Evolutionary conservation across 2,797 vertebrate species (phyloP).

Genomic region (Platyrinchus mystaceus): DNA sequence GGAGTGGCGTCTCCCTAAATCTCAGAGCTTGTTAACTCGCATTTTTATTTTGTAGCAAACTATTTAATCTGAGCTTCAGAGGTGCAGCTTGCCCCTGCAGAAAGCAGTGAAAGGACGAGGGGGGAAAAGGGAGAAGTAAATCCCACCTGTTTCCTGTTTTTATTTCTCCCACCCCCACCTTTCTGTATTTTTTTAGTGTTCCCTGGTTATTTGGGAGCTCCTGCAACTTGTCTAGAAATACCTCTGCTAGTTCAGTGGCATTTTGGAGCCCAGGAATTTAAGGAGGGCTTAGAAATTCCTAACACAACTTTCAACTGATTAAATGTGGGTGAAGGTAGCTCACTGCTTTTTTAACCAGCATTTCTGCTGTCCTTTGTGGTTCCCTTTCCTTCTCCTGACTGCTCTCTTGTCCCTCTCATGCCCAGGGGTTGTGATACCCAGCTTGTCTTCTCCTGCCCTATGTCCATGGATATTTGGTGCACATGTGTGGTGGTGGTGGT

Average conservation of each 20-base stretch:
- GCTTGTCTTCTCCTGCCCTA: background rate
- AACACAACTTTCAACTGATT: background rate
- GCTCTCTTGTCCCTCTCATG: background rate
- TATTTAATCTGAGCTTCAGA: background rate
- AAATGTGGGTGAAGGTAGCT: background rate
- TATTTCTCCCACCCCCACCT: constrained; percentile 29
- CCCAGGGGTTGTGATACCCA: background rate
- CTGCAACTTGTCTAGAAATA: constrained; percentile 62
- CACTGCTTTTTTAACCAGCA: rapidly evolving
- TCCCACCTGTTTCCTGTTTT: constrained; percentile 68
- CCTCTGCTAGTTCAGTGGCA: constrained; percentile 3
- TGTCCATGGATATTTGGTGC: background rate
- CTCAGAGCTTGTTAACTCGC: constrained; percentile 38
- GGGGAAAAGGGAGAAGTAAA: constrained; percentile 18
- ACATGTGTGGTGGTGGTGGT: rapidly evolving
- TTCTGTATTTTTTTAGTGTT: constrained; percentile 28
- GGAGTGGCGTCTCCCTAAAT: background rate
- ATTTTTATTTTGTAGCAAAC: constrained; percentile 8
- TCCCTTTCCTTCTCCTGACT: background rate
- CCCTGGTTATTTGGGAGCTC: constrained; percentile 48
- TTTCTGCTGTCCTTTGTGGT: background rate
- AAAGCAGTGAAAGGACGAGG: background rate
- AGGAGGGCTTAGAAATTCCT: constrained; percentile 48
- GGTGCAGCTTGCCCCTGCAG: background rate
- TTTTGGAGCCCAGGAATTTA: constrained; percentile 37